Percentiles rank a stretch among this genome's conserved stretches.
These are phyloP conservation scores for Pinna nobilis DNA, from an alignment of 1,140 invertebrate species.

Conservation along the genomic window DNA sequence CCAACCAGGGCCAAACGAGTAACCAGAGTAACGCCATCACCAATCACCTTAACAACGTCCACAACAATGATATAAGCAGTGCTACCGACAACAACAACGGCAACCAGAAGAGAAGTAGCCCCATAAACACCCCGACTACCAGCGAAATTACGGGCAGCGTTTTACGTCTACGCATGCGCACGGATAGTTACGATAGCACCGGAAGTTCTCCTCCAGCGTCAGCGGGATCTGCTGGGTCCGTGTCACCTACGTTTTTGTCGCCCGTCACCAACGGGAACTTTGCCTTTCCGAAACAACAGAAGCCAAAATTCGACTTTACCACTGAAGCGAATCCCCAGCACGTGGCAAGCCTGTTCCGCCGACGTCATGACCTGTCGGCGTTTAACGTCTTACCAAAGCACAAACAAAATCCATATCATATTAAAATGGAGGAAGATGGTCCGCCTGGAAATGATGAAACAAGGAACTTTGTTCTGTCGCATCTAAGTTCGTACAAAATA, in stretches of 20 bases:
- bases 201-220: slow-evolving; percentile 74
- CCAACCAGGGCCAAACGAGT: background rate
- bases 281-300: slow-evolving; percentile 73
- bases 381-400: slow-evolving; percentile 95
- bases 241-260: slow-evolving; percentile 57
- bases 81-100: slow-evolving; percentile 29
- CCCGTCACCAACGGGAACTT: slow-evolving; percentile 47
- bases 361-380: slow-evolving; percentile 93
- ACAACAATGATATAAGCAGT: slow-evolving; percentile 45
- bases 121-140: slow-evolving; percentile 81
- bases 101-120: slow-evolving; percentile 58
- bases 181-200: slow-evolving; percentile 78
- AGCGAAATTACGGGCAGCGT: slow-evolving; percentile 77
- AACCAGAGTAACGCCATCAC: background rate
- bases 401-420: slow-evolving; percentile 93
- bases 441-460: slow-evolving; percentile 98
- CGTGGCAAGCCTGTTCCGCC: slow-evolving; percentile 79
- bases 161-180: slow-evolving; percentile 77
- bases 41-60: slow-evolving; percentile 44
- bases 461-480: slow-evolving; percentile 72
- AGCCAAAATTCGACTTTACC: slow-evolving; percentile 86
- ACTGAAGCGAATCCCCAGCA: slow-evolving; percentile 81
- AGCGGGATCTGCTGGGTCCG: slow-evolving; percentile 57
- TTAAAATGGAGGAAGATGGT: slow-evolving; percentile 95
- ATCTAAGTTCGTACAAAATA: slow-evolving; percentile 65